phyloP scores from a whole-genome alignment of 2,797 vertebrate species.

The Lophius americanus region DNA sequence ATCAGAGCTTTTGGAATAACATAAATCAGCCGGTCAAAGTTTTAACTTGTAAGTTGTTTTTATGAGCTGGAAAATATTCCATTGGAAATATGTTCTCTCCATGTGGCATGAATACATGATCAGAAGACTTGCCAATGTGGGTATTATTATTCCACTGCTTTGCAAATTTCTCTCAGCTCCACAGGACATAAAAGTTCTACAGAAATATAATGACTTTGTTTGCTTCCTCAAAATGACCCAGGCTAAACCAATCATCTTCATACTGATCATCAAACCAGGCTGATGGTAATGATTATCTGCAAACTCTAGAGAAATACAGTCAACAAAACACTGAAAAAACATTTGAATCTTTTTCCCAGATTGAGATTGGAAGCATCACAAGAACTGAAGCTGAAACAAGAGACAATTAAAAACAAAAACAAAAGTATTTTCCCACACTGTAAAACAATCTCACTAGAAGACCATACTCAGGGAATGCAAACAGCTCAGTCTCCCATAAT shows the following conservation, averaged over 20 bases:
- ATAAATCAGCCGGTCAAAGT: slow-evolving; percentile 15
- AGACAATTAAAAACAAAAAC: too few relatives aligned
- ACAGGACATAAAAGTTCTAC: not conserved
- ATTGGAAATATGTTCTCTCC: slow-evolving; percentile 21
- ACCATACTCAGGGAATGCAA: too few relatives aligned
- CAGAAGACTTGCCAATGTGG: slow-evolving; percentile 8
- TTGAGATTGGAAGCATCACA: slow-evolving; percentile 1
- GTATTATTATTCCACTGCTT: slow-evolving; percentile 12
- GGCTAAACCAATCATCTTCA: not conserved
- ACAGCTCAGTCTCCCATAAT: too few relatives aligned
- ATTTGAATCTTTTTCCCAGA: slow-evolving; percentile 15
- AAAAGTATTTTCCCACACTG: too few relatives aligned
- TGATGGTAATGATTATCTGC: not conserved
- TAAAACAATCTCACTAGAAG: too few relatives aligned
- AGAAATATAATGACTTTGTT: not conserved
- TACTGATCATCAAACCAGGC: not conserved
- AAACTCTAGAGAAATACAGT: not conserved
- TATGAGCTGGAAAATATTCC: slow-evolving; percentile 44
- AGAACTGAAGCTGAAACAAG: too few relatives aligned
- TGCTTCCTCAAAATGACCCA: not conserved
- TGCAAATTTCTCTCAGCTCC: slow-evolving; percentile 10
- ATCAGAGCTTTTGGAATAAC: slow-evolving; percentile 19
- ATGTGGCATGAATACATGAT: slow-evolving; percentile 29
- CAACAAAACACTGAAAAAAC: too few relatives aligned
- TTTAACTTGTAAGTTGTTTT: slow-evolving; percentile 40